phyloP scores from a whole-genome alignment of 2,888 invertebrate species.

The Lasioglossum vierecki region DNA sequence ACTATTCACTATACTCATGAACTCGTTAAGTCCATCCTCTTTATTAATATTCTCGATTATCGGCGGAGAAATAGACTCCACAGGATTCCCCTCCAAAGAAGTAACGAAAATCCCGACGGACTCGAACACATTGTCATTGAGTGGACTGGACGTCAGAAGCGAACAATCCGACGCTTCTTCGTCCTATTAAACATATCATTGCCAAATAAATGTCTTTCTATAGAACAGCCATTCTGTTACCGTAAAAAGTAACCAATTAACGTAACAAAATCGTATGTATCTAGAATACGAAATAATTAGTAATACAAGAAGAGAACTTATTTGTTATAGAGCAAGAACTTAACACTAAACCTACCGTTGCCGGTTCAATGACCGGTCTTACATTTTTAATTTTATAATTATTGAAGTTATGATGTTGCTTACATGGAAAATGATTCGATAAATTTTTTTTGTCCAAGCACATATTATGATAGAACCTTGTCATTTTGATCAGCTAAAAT shows the following conservation, averaged over 20 bases:
- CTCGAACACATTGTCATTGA: constrained; percentile 76
- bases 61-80: constrained; percentile 74
- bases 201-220: not conserved
- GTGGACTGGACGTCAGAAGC: constrained; percentile 87
- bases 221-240: not conserved
- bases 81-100: constrained; percentile 72
- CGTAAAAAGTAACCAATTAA: not conserved
- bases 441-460: too few relatives aligned
- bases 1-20: constrained; percentile 81
- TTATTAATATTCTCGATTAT: constrained; percentile 78
- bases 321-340: too few relatives aligned
- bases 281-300: too few relatives aligned
- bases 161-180: constrained; percentile 89
- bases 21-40: constrained; percentile 80
- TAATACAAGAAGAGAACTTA: too few relatives aligned
- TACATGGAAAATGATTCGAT: too few relatives aligned
- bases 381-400: too few relatives aligned
- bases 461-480: too few relatives aligned
- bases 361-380: too few relatives aligned
- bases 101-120: constrained; percentile 74
- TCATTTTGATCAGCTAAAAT: too few relatives aligned
- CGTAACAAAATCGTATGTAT: too few relatives aligned
- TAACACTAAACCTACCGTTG: too few relatives aligned
- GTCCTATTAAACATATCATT: constrained; percentile 71
- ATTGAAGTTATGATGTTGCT: too few relatives aligned